Percentiles rank a stretch among this genome's conserved stretches.
phyloP scores from a whole-genome alignment of 2,113 vertebrate genomes.

The Eira barbara region DNA sequence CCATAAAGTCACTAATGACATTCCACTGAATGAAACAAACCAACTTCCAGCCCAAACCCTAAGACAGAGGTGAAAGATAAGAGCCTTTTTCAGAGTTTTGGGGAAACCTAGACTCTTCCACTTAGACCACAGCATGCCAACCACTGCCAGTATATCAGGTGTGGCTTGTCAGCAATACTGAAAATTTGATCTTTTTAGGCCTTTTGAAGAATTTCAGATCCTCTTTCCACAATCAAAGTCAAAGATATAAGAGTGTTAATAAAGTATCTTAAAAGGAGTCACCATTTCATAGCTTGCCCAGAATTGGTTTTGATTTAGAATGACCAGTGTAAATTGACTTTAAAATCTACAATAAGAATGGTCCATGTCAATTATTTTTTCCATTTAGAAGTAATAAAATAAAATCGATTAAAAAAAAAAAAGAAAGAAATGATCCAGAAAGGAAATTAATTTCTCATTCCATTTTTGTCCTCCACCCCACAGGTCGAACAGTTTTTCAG shows the following conservation, averaged over 20 bases:
- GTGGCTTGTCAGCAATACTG: neutral
- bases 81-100: neutral
- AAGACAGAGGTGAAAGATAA: neutral
- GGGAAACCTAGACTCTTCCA: neutral
- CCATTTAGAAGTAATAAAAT: neutral
- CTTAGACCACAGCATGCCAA: neutral
- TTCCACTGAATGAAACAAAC: neutral
- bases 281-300: neutral
- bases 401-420: neutral
- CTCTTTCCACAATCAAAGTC: neutral
- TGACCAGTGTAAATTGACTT: neutral
- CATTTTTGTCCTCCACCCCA: neutral
- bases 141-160: neutral
- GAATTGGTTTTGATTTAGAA: neutral
- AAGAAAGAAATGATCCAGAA: neutral
- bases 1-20: neutral
- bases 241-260: neutral
- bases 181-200: neutral
- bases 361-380: neutral
- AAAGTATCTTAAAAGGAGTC: neutral
- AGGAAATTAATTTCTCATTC: neutral
- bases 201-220: neutral
- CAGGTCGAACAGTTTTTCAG: constrained; percentile 89
- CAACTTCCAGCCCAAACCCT: neutral
- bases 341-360: neutral